Base-by-base conservation (phyloP, 2,888 invertebrate genomes). In the Leptinotarsa juncta region DNA sequence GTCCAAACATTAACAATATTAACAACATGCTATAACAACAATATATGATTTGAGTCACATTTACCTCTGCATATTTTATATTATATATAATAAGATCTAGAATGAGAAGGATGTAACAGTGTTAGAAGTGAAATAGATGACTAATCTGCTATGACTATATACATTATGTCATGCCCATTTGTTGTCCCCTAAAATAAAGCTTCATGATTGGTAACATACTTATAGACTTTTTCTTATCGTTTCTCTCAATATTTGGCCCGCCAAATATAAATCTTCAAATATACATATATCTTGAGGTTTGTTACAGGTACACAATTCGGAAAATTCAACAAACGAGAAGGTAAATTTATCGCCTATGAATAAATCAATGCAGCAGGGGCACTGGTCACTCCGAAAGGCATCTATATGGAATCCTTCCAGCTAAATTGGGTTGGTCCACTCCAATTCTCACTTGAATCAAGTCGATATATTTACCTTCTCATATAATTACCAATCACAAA, bases 21-120 rank as follows among this genome's bases (percentile, higher is more conserved):
- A 88, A 88, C 88, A 88, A 88, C 88, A 88, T 88, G 88, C 88
- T 87, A 87, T 83, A 88, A 88, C 87, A 88, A 87, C 86, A 84
- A 82, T 83, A 87, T 86, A 87, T 86, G 86, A 85, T 84, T 84
- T 85, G 83, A 84, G 82, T 84, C 84, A 83, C 83, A 84, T 84
- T 82, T 82, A 83, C 81, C 78, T 81, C 75, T 84, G 79, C 83
- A 83, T 84, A 84, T 80, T 79, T 81, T 82, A 80, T 79, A 76
- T 81, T 83, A 81, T 83, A 82, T 82, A 80, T 57, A 55, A 55
- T 68, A 55, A 53, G 78, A 79, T 79, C 76, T 77, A 85, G 82
- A 83, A 84, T 82, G 84, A 84, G 84, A 76, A 85, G 84, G 84
- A 83, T 48, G 66, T 62, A 66, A 86, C 84, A 84, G 85, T 82